phyloP scores from a whole-genome alignment of 2,888 invertebrate genomes.

The Ochropacha duplaris region DNA sequence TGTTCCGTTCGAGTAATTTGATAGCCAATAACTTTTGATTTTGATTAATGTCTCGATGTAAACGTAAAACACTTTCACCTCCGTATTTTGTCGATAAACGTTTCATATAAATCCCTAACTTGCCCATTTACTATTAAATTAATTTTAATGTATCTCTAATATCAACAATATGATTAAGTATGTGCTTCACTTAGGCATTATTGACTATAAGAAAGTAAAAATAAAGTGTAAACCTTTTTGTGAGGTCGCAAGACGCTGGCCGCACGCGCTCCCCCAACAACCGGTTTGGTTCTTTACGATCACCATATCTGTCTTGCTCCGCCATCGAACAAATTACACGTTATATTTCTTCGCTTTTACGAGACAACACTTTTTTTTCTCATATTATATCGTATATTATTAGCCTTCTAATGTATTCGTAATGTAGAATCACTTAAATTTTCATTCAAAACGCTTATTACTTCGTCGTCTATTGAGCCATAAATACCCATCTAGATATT shows the following conservation, averaged over 20 bases:
- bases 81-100: conserved; percentile 11
- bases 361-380: conserved; percentile 68
- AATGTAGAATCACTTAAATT: conserved; percentile 60
- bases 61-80: conserved; percentile 31
- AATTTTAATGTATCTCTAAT: conserved; percentile 65
- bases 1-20: conserved; percentile 13
- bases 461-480: conserved; percentile 51
- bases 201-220: conserved; percentile 74
- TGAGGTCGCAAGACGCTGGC: conserved; percentile 76
- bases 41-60: conserved; percentile 3
- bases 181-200: conserved; percentile 67
- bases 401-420: conserved; percentile 65
- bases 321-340: conserved; percentile 80
- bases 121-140: conserved; percentile 44
- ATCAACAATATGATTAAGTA: conserved; percentile 71
- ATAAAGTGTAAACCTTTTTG: conserved; percentile 79
- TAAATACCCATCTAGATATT: conserved; percentile 44
- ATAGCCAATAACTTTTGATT: conserved; percentile 13
- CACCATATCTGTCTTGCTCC: conserved; percentile 79
- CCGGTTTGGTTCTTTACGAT: conserved; percentile 81
- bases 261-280: conserved; percentile 75
- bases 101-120: conserved; percentile 4
- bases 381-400: conserved; percentile 60
- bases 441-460: conserved; percentile 56
- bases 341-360: conserved; percentile 82